These are phyloP conservation scores for Metalampra italica DNA, from an alignment of 2,888 invertebrate species.

Conservation along the genomic window DNA sequence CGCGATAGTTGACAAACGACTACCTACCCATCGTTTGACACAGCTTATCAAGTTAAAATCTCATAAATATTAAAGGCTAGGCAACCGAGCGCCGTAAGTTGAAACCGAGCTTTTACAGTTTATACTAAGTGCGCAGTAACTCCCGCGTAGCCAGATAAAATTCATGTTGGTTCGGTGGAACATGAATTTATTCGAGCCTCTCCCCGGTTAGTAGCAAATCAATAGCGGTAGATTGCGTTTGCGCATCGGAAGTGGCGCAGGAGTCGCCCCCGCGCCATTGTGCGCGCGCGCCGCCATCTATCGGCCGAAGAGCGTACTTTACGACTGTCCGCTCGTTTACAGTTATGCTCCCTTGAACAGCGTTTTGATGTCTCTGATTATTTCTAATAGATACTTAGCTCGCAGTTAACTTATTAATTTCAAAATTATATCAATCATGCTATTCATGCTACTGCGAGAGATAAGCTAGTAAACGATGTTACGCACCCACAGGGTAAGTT, in stretches of 20 bases:
- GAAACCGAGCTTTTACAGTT: conserved; percentile 9
- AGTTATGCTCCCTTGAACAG: conserved; percentile 37
- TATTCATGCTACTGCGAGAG: too few relatives aligned
- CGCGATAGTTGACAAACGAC: not conserved
- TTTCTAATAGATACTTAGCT: conserved; percentile 29
- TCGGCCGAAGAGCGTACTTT: conserved; percentile 31
- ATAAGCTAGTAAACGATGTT: too few relatives aligned
- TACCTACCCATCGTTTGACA: conserved; percentile 11
- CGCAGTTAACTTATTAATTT: too few relatives aligned
- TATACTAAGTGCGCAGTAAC: conserved; percentile 16
- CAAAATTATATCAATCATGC: not conserved
- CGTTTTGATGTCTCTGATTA: conserved; percentile 42
- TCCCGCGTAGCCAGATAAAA: conserved; percentile 24
- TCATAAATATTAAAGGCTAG: conserved; percentile 22
- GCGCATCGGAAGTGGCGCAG: conserved; percentile 32
- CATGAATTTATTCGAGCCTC: conserved; percentile 46
- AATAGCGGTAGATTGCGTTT: conserved; percentile 19
- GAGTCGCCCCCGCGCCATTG: conserved; percentile 58
- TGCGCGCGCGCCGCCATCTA: conserved; percentile 42
- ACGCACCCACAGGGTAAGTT: too few relatives aligned
- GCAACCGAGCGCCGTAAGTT: conserved; percentile 12
- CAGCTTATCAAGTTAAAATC: conserved; percentile 18
- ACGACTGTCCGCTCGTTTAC: conserved; percentile 31
- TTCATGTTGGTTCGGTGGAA: conserved; percentile 33
- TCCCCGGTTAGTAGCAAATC: conserved; percentile 34